Evolutionary conservation across 2,888 invertebrate species (phyloP).

Genomic region (Atethmia centrago): DNA sequence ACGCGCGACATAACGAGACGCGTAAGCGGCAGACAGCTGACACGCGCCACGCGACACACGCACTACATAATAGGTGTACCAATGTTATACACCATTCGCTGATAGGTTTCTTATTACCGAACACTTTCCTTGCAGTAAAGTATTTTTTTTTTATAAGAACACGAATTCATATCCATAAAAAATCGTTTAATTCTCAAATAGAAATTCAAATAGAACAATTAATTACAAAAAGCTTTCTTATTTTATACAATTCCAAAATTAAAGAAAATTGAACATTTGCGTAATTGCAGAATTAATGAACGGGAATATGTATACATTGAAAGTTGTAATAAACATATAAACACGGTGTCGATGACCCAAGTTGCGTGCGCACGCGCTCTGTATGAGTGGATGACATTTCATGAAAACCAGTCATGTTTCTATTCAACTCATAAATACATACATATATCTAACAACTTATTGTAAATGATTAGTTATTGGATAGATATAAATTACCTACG

Average conservation of each 20-base stretch:
- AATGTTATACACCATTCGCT: constrained; percentile 53
- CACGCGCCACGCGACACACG: constrained; percentile 77
- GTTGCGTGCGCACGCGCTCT: constrained; percentile 77
- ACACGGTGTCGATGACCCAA: constrained; percentile 65
- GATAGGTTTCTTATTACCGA: constrained; percentile 57
- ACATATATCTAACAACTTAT: constrained; percentile 63
- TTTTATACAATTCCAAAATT: constrained; percentile 15
- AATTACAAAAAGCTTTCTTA: neutral
- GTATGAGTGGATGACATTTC: constrained; percentile 81
- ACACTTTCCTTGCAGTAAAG: constrained; percentile 32
- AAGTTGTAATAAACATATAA: constrained; percentile 66
- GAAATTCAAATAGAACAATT: neutral
- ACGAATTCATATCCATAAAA: constrained; percentile 10
- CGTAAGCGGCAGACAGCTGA: constrained; percentile 83
- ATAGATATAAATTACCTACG: constrained; percentile 66
- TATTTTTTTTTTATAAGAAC: constrained; percentile 8
- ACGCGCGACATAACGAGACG: constrained; percentile 84
- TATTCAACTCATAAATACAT: constrained; percentile 68
- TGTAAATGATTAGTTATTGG: constrained; percentile 65
- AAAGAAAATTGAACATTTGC: constrained; percentile 10
- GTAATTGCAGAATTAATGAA: constrained; percentile 50
- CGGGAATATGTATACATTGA: constrained; percentile 62
- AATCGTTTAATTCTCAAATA: neutral
- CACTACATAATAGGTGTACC: constrained; percentile 29
- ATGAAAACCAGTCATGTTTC: constrained; percentile 78